Base-by-base conservation (phyloP, 2,888 invertebrate species). In the Stenoptilia bipunctidactyla region DNA sequence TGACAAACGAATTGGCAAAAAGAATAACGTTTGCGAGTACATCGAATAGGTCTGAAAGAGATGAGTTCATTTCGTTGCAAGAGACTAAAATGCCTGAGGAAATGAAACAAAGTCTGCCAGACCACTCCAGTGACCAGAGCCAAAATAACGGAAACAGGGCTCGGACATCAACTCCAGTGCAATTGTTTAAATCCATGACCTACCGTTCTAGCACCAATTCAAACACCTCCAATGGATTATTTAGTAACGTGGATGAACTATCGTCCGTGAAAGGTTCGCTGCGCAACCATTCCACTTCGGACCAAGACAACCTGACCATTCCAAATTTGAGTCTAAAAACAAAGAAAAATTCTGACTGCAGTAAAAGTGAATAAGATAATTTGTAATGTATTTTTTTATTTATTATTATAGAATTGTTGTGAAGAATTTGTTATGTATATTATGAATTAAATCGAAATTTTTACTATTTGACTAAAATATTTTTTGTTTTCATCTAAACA, bases 91-190 rank as follows among this genome's bases (percentile, higher is more conserved):
- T 83, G 57, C 83, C 82, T 0, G 77, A 79, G 10, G 71, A 71
- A 45, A 61, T 80, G 55, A 76, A 71, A 46, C 52, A 61, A 39
- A 48, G 55, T 1, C 54, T 63, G 2, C 63, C 61, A 13, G 66
- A 66, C n/a, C 53, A 58, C 35, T 70, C 71, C 2, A 46, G 51
- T 1, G 66, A 68, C n/a, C 9, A 30, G 9, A 72, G 69, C 38
- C 47, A 49, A 27, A 57, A 48, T 1, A 70, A 64, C 42, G 61
- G 51, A 2, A 70, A 70, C 41, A 60, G 80, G 45, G 77, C 82
- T n/a, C 70, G 86, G 1, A 88, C 88, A 2, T 88, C 88, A 0
- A 88, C 88, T 2, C 88, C 88, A 0, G 82, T 88, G 5, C 84
- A 82, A 43, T 66, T 75, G 14, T 82, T 71, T 50, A 85, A 70